Conservation (phyloP, 2,888 invertebrate genomes). For the Drosophila paramelanica region DNA sequence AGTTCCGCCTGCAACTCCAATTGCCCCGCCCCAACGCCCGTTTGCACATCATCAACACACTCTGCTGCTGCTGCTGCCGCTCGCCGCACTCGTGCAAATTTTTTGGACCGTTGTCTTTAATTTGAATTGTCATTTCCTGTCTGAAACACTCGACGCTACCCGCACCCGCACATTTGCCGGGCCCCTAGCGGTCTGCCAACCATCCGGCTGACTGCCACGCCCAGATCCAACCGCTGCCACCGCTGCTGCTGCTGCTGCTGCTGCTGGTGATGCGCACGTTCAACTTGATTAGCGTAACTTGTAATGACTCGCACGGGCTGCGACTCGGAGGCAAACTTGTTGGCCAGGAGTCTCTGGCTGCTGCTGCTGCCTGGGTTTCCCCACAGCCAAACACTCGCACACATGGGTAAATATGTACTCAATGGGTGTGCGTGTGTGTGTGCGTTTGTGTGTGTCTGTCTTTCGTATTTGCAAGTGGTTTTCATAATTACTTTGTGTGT, state of each 20-base stretch:
- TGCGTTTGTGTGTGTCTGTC: slow-evolving; percentile 34
- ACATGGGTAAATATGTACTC: slow-evolving; percentile 60
- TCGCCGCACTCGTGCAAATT: slow-evolving; percentile 20
- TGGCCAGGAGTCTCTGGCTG: slow-evolving; percentile 32
- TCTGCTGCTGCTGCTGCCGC: background rate
- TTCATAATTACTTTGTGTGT: slow-evolving; percentile 79
- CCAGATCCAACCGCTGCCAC: slow-evolving; percentile 1
- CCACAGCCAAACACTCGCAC: slow-evolving; percentile 62
- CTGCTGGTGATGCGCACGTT: slow-evolving; percentile 63
- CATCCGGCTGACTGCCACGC: slow-evolving; percentile 52
- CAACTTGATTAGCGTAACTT: slow-evolving; percentile 81
- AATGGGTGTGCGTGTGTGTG: slow-evolving; percentile 1
- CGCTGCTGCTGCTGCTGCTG: slow-evolving; percentile 1
- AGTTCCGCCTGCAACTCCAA: slow-evolving; percentile 22
- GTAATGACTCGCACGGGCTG: slow-evolving; percentile 78
- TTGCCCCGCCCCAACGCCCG: background rate
- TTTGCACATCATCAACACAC: slow-evolving; percentile 27
- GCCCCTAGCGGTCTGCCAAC: slow-evolving; percentile 50
- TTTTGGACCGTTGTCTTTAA: slow-evolving; percentile 69
- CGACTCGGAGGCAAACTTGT: slow-evolving; percentile 52
- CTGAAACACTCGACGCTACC: slow-evolving; percentile 60
- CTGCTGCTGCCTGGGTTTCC: background rate
- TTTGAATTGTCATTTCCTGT: slow-evolving; percentile 82
- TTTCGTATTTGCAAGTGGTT: slow-evolving; percentile 73
- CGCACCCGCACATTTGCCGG: slow-evolving; percentile 22